A percentile compares a stretch with the other conserved stretches of the same genome.
These are phyloP conservation scores for Kryptopterus vitreolus DNA, from an alignment of 2,797 vertebrate genomes.

Conservation along the genomic window DNA sequence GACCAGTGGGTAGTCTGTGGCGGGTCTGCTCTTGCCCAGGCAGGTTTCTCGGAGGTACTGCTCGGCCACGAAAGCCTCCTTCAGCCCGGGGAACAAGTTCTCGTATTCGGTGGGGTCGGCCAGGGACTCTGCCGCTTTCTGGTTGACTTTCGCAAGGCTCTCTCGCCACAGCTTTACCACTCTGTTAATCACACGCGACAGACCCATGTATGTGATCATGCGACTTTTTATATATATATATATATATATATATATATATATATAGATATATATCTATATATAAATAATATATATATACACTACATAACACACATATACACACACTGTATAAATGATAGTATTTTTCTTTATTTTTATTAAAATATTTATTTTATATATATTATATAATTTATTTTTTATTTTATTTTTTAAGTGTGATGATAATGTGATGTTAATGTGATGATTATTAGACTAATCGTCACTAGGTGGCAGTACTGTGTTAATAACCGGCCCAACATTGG, in stretches of 20 bases:
- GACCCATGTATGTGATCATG: too few species aligned
- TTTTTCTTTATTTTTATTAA: too few species aligned
- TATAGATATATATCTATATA: too few species aligned
- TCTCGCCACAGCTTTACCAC: slow-evolving; percentile 98
- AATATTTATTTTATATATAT: too few species aligned
- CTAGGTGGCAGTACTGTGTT: neutral
- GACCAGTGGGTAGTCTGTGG: slow-evolving; percentile 89
- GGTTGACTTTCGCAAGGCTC: slow-evolving; percentile 91
- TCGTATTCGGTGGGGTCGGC: slow-evolving; percentile 98
- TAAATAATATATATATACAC: too few species aligned
- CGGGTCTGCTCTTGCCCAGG: slow-evolving; percentile 77
- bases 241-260: too few species aligned
- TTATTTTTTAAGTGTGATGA: too few species aligned
- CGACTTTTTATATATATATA: too few species aligned
- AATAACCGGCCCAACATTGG: neutral
- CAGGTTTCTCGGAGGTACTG: slow-evolving; percentile 83
- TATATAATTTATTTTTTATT: too few species aligned
- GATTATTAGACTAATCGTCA: neutral
- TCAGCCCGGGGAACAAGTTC: slow-evolving; percentile 95
- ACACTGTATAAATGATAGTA: too few species aligned
- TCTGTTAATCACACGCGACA: slow-evolving; percentile 58
- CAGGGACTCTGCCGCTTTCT: slow-evolving; percentile 95
- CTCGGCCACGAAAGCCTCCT: slow-evolving; percentile 91
- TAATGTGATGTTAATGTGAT: neutral
- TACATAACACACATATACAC: too few species aligned